phyloP scores from a whole-genome alignment of 2,888 invertebrate species.

The Galeopsomyia nigrocyanea region DNA sequence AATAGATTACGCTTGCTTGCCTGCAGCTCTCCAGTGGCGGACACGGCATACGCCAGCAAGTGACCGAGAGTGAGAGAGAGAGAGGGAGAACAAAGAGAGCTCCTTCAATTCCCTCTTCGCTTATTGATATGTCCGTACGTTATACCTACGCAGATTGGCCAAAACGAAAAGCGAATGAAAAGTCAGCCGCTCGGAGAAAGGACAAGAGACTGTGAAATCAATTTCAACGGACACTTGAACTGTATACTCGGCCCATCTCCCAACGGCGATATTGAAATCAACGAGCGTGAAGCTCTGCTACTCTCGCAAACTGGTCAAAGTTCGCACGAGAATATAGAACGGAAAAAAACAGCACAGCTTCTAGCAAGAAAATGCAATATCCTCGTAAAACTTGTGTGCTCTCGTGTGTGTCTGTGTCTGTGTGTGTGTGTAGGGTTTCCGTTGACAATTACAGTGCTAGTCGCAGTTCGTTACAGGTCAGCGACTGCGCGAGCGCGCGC shows the following conservation, averaged over 20 bases:
- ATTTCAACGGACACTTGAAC: slow-evolving; percentile 27
- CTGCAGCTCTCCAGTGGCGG: neutral
- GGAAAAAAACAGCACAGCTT: too few relatives aligned
- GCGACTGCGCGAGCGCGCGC: neutral
- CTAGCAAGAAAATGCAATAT: too few relatives aligned
- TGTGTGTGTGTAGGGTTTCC: slow-evolving; percentile 10
- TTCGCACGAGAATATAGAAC: too few relatives aligned
- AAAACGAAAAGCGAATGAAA: too few relatives aligned
- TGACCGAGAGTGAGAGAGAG: slow-evolving; percentile 6
- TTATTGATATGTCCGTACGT: too few relatives aligned
- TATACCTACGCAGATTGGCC: too few relatives aligned
- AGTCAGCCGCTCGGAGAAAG: too few relatives aligned
- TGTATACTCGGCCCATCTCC: neutral
- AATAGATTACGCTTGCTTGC: slow-evolving; percentile 59
- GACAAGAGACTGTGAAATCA: too few relatives aligned
- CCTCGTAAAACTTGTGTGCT: too few relatives aligned
- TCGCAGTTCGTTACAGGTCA: neutral
- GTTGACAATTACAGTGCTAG: slow-evolving; percentile 21
- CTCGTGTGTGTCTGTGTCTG: too few relatives aligned
- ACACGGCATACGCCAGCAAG: slow-evolving; percentile 4
- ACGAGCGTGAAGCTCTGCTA: slow-evolving; percentile 34
- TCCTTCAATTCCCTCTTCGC: too few relatives aligned
- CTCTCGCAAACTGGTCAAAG: slow-evolving; percentile 2
- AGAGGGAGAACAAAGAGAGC: slow-evolving; percentile 22
- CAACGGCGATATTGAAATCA: slow-evolving; percentile 42